Evolutionary conservation across 2,888 invertebrate genomes (phyloP), one percentile per base, ranked within the genome.

Genomic region (Sphecodes monilicornis): DNA sequence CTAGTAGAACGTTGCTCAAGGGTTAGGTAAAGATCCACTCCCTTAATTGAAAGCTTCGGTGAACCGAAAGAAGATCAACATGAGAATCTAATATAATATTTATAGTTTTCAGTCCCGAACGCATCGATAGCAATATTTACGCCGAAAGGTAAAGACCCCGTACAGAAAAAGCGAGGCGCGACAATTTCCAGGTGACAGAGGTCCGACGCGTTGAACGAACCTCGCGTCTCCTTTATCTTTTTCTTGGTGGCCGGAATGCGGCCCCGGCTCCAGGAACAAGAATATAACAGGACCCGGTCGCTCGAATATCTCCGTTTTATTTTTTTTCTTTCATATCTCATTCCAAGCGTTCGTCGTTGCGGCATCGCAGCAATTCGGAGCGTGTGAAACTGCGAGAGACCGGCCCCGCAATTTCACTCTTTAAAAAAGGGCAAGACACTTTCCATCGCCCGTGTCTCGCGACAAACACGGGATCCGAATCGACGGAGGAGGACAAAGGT

Each of bases 401-500:
- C 2, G n/a, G 10, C 18, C 64, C 26, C 64, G 64, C 29, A 32
- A 64, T 64, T 64, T 32, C 32, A 32, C 32, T 32, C 32, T 64
- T 64, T 32, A n/a, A 36, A 39, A 66, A 66, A 32, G 32, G 64
- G 18, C 66, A 41, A 57, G 73, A 74, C 73, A 60, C 57, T 74
- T 74, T 13, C 57, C 66, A 66, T 36, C 66, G 36, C n/a, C 22
- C 36, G 66, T 10, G 36, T 16, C 26, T n/a, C 22, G 74, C 74
- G 74, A 43, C 43, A 32, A n/a, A 46, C 57, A n/a, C 64, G 36
- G 16, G 46, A 18, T 39, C n/a, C 66, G 66, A 36, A 66, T 66
- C 66, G 29, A 32, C 46, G 2, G 36, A 64, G 13, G 26, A 43
- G 66, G 70, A 69, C 70, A 80, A 60, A 41, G 76, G 76, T 76